Base-by-base conservation (phyloP, 2,888 invertebrate species). In the Myopa testacea region DNA sequence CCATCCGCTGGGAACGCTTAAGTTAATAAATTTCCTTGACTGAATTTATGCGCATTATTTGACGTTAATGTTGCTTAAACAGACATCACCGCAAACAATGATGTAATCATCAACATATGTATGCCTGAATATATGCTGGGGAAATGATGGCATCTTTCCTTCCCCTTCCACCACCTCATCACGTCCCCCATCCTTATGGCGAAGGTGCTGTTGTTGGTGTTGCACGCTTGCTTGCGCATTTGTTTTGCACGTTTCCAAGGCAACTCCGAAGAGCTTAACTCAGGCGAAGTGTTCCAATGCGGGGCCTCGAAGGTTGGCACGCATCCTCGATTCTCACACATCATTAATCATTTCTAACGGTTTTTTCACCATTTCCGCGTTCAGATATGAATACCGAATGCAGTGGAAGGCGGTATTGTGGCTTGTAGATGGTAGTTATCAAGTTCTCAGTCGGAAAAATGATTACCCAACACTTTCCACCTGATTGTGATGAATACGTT, bases 1-100 rank as follows among this genome's bases (percentile, higher is more conserved):
- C 63, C 75, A 75, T 78, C 62, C 71, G 73, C 26, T 60, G 79
- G 81, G 75, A 79, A 82, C 78, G 84, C 81, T 81, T 82, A 83
- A 82, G 85, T 85, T 80, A 86, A 85, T 86, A 86, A 86, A 86
- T 85, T 85, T 84, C 85, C 83, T 85, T 84, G 83, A 84, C 82
- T 85, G 84, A 83, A 85, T 86, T 86, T 84, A 87, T 86, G 83
- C 86, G 84, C 81, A 85, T 86, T 85, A 87, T 86, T 85, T 87
- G 86, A 87, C 87, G 84, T 86, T 87, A 87, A 87, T 87, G 87
- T 85, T 83, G 82, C 83, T 83, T 83, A 84, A 86, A 87, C 85
- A 83, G 83, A 82, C 82, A 81, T 81, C 73, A 79, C 77, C 67
- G 75, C 37, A 71, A 75, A 76, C 76, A 77, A 75, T 76, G 77